Percentiles rank a stretch among this genome's conserved stretches.
Conservation (phyloP, 2,797 vertebrate genomes). For the Hylomyscus alleni region DNA sequence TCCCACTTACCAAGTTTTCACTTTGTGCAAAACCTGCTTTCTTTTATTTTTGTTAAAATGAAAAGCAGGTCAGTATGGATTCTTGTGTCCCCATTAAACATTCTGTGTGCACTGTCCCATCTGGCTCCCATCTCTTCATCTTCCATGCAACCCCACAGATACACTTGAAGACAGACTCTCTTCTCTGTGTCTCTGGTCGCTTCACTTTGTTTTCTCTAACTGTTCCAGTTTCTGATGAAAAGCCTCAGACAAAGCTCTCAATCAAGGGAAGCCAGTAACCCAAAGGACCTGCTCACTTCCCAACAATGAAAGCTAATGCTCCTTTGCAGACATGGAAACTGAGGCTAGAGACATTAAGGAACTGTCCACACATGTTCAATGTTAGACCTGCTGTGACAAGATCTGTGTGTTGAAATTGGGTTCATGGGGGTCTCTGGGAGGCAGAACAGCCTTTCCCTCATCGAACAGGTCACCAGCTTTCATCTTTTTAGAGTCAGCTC, state of each 20-base stretch:
- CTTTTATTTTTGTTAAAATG: conserved; percentile 60
- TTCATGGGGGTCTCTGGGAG: neutral
- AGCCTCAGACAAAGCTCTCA: neutral
- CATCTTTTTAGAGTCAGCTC: neutral
- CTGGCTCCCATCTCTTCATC: neutral
- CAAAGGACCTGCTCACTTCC: neutral
- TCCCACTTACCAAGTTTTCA: conserved; percentile 60
- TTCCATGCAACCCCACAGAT: neutral
- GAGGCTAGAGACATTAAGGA: neutral
- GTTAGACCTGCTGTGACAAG: conserved; percentile 11
- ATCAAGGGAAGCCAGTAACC: neutral
- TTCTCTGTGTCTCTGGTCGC: neutral
- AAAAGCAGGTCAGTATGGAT: conserved; percentile 57
- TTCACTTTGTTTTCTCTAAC: neutral
- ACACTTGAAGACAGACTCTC: neutral
- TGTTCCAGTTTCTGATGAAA: conserved; percentile 4
- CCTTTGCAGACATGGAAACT: neutral
- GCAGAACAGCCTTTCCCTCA: neutral
- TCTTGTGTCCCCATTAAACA: conserved; percentile 38
- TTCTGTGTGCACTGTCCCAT: neutral
- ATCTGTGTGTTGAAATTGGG: neutral
- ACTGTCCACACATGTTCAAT: neutral
- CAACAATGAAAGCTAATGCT: neutral
- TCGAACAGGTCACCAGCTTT: neutral
- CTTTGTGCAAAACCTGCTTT: conserved; percentile 51